These are phyloP conservation scores for Mesembrinibis cayennensis DNA, from an alignment of 2,113 vertebrate genomes.

Conservation along the genomic window DNA sequence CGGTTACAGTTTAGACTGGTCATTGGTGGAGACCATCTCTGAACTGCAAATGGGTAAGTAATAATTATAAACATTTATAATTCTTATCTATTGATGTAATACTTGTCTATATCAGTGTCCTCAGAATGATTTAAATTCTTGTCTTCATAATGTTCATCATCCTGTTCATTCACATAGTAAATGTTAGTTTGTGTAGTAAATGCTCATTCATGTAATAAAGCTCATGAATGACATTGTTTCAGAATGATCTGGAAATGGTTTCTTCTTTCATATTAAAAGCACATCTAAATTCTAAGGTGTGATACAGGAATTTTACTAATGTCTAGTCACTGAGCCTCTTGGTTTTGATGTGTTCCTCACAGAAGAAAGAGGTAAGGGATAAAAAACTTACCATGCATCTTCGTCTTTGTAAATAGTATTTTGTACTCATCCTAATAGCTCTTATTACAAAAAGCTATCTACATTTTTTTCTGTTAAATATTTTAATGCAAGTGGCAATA, in stretches of 20 bases:
- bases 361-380: background rate
- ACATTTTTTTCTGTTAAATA: background rate
- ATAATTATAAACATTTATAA: background rate
- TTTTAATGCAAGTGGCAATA: background rate
- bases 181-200: background rate
- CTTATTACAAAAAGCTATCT: background rate
- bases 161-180: background rate
- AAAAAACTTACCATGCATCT: background rate
- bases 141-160: background rate
- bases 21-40: constrained; percentile 92
- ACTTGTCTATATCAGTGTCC: background rate
- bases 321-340: background rate
- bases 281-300: background rate
- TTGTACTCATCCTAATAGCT: background rate
- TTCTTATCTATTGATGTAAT: background rate
- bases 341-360: background rate
- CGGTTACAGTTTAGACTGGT: constrained; percentile 95
- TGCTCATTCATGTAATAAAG: background rate
- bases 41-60: constrained; percentile 96
- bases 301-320: background rate
- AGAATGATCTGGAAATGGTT: background rate
- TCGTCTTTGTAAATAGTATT: background rate
- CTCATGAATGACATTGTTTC: background rate
- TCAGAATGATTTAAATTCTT: background rate
- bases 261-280: background rate